Conservation (phyloP, 2,797 vertebrate species). For the Molossus molossus region DNA sequence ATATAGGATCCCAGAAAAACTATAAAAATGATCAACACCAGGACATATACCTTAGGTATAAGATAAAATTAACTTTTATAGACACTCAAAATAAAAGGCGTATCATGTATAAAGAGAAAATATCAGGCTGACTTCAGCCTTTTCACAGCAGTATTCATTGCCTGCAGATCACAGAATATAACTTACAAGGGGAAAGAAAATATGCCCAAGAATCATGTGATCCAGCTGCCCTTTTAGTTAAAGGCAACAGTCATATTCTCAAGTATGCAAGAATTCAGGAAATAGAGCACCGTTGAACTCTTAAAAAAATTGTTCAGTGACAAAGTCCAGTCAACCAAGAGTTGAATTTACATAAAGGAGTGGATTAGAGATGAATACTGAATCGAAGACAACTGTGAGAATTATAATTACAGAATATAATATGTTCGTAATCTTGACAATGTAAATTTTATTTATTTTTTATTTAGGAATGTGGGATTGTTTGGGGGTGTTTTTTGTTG, state of each 20-base stretch:
- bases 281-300: not conserved
- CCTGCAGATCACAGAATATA: not conserved
- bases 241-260: not conserved
- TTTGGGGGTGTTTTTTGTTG: not conserved
- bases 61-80: not conserved
- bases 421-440: slow-evolving; percentile 8
- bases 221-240: slow-evolving; percentile 2
- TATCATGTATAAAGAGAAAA: slow-evolving; percentile 2
- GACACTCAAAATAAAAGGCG: not conserved
- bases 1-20: not conserved
- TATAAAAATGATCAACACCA: not conserved
- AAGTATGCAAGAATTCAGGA: not conserved
- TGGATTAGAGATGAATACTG: not conserved
- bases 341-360: slow-evolving; percentile 1
- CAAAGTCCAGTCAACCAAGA: not conserved
- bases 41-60: not conserved
- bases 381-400: not conserved
- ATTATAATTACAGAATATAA: not conserved
- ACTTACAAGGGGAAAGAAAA: not conserved
- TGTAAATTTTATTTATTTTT: slow-evolving; percentile 45
- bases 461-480: not conserved
- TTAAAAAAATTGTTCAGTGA: slow-evolving; percentile 15
- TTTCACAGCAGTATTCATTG: not conserved
- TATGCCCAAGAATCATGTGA: not conserved
- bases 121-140: not conserved